Conservation (phyloP, 92 coral and sea anemone species). For the Phymanthus crucifer region DNA sequence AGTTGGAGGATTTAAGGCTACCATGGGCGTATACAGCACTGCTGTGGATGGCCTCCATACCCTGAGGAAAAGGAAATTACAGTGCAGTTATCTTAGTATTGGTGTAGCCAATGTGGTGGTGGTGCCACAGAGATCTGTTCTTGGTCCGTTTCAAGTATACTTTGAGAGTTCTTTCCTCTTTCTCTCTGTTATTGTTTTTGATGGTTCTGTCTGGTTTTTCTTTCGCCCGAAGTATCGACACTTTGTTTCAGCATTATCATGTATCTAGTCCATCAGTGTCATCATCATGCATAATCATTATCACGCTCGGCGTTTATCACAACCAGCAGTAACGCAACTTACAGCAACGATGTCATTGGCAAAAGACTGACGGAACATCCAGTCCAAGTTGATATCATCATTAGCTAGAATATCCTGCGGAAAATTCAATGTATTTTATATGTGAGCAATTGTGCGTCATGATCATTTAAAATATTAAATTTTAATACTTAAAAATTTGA, state of each 20-base stretch:
- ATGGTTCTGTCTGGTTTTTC: no score
- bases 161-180: no score
- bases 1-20: constrained; percentile 53
- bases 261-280: no score
- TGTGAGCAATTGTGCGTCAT: neutral
- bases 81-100: neutral
- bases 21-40: constrained; percentile 59
- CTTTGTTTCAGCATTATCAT: no score
- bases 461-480: neutral
- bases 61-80: constrained; percentile 24
- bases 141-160: neutral
- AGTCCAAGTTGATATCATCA: constrained; percentile 76
- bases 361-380: constrained; percentile 85
- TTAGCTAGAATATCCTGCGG: constrained; percentile 76
- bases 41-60: constrained; percentile 53
- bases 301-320: no score
- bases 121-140: neutral
- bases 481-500: neutral
- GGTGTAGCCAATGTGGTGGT: neutral
- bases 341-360: constrained; percentile 81
- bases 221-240: no score
- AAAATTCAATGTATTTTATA: neutral
- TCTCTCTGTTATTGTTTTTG: no score
- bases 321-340: constrained; percentile 33
- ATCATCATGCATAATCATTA: neutral